Evolutionary conservation across 2,113 vertebrate genomes (phyloP), one percentile per base, ranked within the genome.

Genomic region (Elachura formosa): DNA sequence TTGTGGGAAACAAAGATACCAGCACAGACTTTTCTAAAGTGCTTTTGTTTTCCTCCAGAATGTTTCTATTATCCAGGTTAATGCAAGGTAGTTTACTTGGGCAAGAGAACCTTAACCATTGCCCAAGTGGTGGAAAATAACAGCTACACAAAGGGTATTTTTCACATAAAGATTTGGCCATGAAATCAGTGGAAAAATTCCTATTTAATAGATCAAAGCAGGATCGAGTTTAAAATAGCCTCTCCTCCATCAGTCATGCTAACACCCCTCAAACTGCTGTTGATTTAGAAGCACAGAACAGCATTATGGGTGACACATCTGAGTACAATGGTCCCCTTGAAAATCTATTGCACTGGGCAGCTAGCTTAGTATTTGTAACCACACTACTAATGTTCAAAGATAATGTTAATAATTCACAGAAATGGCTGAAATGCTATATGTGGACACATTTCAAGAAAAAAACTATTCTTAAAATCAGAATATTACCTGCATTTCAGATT

Each of bases 351-450:
- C n/a, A 59, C 18, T 69, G 62, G 69, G 58, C 86, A 89, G 43
- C 38, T 9, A 76, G 58, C 36, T 86, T n/a, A 95, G 38, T 40
- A 74, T 45, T 36, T 66, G 48, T 92, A 91, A 89, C 91, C 31
- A 67, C 34, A 40, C 19, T n/a, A 43, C 6, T 34, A 23, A 86
- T 69, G n/a, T 69, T 92, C 68, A 92, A 55, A 85, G 45, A 48
- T 28, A 64, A 59, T 22, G 71, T 80, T 90, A 96, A 91, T 94
- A 87, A 92, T 84, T 90, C 75, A 79, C 64, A 93, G 63, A 69
- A 58, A 84, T 33, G 22, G 48, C 82, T 81, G 55, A 88, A 89
- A 72, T n/a, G 21, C 51, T 62, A 83, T 41, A 13, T 43, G 52
- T 49, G 46, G 25, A 43, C 29, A 84, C 36, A 40, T 45, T 56